Percentiles rank a stretch among this genome's conserved stretches.
Conservation (phyloP, 2,113 vertebrate genomes). For the Rhinolophus ferrumequinum region DNA sequence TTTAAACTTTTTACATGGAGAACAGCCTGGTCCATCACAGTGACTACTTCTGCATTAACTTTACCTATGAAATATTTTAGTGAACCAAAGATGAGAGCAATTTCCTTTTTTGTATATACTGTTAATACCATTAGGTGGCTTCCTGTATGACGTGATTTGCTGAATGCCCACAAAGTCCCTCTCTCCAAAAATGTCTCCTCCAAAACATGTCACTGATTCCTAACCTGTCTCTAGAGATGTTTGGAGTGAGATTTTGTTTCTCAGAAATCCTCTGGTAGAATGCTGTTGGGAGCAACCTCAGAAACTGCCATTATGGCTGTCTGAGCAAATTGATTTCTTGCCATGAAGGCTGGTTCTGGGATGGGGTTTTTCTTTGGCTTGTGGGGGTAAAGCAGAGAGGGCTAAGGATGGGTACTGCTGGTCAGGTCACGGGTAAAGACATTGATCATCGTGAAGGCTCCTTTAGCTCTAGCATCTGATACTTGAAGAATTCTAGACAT, state of each 20-base stretch:
- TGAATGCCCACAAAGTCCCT: not conserved
- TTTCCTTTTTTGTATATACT: not conserved
- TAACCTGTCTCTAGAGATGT: not conserved
- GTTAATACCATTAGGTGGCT: not conserved
- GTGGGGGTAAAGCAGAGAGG: not conserved
- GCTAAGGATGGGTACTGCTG: not conserved
- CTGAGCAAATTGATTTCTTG: not conserved
- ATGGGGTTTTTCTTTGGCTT: not conserved
- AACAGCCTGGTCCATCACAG: not conserved
- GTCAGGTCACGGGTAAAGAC: not conserved
- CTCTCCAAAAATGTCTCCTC: not conserved
- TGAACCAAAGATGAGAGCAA: not conserved
- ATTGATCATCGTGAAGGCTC: not conserved
- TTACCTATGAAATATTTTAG: not conserved
- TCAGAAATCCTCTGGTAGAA: not conserved
- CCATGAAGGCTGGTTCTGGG: not conserved
- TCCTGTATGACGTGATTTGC: not conserved
- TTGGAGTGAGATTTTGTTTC: not conserved
- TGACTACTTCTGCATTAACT: not conserved
- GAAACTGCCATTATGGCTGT: not conserved
- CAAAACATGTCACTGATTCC: not conserved
- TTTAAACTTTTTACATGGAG: not conserved
- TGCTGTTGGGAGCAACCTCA: not conserved
- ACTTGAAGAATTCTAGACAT: slow-evolving; percentile 11
- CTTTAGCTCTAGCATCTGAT: not conserved